These are phyloP conservation scores for Nymphalis c-album DNA, from an alignment of 2,888 invertebrate genomes.

Conservation along the genomic window DNA sequence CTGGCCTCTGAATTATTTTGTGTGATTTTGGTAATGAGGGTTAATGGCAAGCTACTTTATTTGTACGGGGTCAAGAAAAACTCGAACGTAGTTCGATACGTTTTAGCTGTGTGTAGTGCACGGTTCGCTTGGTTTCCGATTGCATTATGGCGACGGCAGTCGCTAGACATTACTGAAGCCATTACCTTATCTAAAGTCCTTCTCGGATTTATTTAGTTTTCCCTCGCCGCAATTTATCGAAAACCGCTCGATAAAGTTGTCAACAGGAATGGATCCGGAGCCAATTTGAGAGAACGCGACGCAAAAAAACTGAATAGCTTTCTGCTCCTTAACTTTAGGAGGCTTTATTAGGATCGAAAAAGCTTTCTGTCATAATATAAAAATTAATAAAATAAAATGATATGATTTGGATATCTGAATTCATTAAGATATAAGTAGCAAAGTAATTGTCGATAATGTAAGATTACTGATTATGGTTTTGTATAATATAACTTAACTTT, in stretches of 20 bases:
- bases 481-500: too few species aligned
- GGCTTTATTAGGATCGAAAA: slow-evolving; percentile 36
- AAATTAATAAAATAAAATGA: not conserved
- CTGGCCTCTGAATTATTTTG: not conserved
- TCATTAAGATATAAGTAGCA: too few species aligned
- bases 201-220: slow-evolving; percentile 82
- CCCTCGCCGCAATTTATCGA: slow-evolving; percentile 81
- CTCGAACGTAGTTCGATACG: slow-evolving; percentile 38
- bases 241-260: slow-evolving; percentile 81
- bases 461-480: too few species aligned
- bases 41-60: slow-evolving; percentile 26
- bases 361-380: slow-evolving; percentile 16
- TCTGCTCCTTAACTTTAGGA: slow-evolving; percentile 46
- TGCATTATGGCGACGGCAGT: slow-evolving; percentile 76
- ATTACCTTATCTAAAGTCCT: slow-evolving; percentile 82
- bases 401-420: not conserved
- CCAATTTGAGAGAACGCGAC: slow-evolving; percentile 74
- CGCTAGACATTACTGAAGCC: slow-evolving; percentile 78
- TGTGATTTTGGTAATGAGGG: not conserved
- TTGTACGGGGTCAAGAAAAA: slow-evolving; percentile 40
- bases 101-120: slow-evolving; percentile 54
- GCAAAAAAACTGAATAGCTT: slow-evolving; percentile 68
- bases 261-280: slow-evolving; percentile 79
- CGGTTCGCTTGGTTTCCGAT: slow-evolving; percentile 70
- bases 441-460: too few species aligned